A percentile compares a stretch with the other conserved stretches of the same genome.
Evolutionary conservation across 2,113 vertebrate species (phyloP).

Genomic region (Elephas maximus): DNA sequence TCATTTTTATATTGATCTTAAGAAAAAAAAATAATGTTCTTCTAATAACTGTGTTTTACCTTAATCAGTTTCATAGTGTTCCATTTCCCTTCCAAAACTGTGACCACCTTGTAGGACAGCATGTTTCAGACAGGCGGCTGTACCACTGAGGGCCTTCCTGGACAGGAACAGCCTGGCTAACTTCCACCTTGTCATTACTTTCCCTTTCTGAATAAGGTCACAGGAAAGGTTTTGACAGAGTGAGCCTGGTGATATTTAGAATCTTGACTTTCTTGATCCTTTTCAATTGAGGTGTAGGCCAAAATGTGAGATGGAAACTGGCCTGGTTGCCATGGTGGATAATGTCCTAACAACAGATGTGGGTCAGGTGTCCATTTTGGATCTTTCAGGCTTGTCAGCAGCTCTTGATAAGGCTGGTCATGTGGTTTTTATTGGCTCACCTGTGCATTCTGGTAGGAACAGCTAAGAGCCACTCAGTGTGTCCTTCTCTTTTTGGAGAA

Average conservation of each 20-base stretch:
- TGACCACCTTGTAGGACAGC: background rate
- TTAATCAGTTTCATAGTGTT: background rate
- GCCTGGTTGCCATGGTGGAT: conserved; percentile 75
- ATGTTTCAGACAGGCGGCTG: background rate
- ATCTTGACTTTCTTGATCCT: conserved; percentile 72
- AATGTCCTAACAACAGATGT: conserved; percentile 75
- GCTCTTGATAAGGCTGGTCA: conserved; percentile 67
- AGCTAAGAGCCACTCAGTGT: conserved; percentile 65
- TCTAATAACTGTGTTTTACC: background rate
- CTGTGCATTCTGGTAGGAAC: conserved; percentile 69
- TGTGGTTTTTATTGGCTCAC: conserved; percentile 76
- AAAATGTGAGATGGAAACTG: conserved; percentile 48
- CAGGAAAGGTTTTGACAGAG: conserved; percentile 70
- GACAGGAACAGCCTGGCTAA: background rate
- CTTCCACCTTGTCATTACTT: conserved; percentile 64
- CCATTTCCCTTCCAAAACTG: background rate
- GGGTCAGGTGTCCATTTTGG: conserved; percentile 73
- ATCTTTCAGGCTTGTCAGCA: conserved; percentile 74
- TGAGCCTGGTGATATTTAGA: conserved; percentile 74
- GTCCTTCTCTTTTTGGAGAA: conserved; percentile 51
- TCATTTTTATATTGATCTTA: conserved; percentile 23
- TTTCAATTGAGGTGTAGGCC: conserved; percentile 31
- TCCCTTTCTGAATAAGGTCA: conserved; percentile 76
- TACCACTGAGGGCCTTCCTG: background rate
- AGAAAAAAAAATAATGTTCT: background rate